Evolutionary conservation across 2,797 vertebrate genomes (phyloP), one percentile per base, ranked within the genome.

Genomic region (Thunnus albacares): DNA sequence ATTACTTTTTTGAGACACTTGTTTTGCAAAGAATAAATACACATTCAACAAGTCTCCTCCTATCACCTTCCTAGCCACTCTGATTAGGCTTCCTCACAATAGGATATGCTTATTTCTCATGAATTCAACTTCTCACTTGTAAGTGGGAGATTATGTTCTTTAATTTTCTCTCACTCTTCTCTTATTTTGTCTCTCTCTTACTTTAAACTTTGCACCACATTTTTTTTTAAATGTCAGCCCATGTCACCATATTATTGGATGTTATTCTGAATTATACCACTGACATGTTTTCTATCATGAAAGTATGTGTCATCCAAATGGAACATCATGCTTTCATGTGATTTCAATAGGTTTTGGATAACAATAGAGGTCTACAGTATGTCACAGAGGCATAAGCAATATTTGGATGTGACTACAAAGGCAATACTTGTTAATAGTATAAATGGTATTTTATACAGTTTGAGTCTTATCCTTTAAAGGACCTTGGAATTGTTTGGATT

Each of bases 201-300:
- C 14, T 63, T 45, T 13, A 24, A 28, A 58, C n/a, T 38, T 33
- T 35, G 17, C 67, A 73, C 10, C n/a, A 10, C 26, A 64, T 12
- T 38, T 2, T 12, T 38, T 38, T 38, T 38, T 38, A 80, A 77
- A 69, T 77, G 53, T 84, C 59, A 77, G 64, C 18, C 45, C 57
- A 77, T 41, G 71, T 51, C 64, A 70, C 47, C 74, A 61, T 70
- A 65, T 56, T 70, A 51, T 65, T 68, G 35, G 71, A 68, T 49
- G 58, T 75, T 68, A 47, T 75, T 81, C 58, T 70, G 75, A 78
- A 78, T 33, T 41, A 65, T 45, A 63, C 43, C 3, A 24, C 75
- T 47, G 66, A 67, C 63, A 55, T 62, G 2, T 14, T 67, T 75
- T 58, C 59, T 57, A 51, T 61, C 56, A 51, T 53, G 47, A 74